Evolutionary conservation across 2,113 vertebrate genomes (phyloP).

Genomic region (Phylloscopus trochilus): DNA sequence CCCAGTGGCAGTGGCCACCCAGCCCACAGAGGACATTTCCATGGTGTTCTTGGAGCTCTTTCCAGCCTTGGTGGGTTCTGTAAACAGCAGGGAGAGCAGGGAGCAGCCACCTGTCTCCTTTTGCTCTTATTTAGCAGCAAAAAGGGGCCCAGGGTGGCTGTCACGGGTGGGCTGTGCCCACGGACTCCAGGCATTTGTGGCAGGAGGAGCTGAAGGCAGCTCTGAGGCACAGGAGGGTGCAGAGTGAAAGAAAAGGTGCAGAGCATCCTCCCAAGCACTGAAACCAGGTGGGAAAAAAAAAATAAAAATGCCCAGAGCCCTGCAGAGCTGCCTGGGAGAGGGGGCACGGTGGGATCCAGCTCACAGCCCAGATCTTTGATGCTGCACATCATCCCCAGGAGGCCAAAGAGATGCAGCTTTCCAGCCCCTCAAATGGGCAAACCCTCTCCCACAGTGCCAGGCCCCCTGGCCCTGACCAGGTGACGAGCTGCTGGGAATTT

Average conservation of each 20-base stretch:
- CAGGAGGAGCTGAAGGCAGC: not conserved
- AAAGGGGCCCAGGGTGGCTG: not conserved
- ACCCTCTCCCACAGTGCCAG: not conserved
- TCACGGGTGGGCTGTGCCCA: not conserved
- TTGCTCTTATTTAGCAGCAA: not conserved
- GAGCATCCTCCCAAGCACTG: not conserved
- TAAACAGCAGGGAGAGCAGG: not conserved
- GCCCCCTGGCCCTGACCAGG: not conserved
- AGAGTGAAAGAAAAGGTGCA: not conserved
- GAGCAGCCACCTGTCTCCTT: rapidly evolving
- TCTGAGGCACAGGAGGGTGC: not conserved
- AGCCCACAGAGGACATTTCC: not conserved
- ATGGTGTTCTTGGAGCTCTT: not conserved
- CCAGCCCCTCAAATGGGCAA: not conserved
- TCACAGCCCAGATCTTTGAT: not conserved
- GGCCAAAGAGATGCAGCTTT: not conserved
- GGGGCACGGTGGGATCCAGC: not conserved
- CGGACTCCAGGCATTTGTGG: not conserved
- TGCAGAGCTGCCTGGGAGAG: not conserved
- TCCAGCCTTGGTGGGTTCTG: not conserved
- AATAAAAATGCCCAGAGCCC: rapidly evolving
- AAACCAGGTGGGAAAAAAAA: not conserved
- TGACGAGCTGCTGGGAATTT: not conserved
- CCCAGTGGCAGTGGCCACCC: not conserved
- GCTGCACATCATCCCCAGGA: not conserved